Evolutionary conservation across 2,888 invertebrate species (phyloP), one percentile per base, ranked within the genome.

Genomic region (Gerris lacustris): DNA sequence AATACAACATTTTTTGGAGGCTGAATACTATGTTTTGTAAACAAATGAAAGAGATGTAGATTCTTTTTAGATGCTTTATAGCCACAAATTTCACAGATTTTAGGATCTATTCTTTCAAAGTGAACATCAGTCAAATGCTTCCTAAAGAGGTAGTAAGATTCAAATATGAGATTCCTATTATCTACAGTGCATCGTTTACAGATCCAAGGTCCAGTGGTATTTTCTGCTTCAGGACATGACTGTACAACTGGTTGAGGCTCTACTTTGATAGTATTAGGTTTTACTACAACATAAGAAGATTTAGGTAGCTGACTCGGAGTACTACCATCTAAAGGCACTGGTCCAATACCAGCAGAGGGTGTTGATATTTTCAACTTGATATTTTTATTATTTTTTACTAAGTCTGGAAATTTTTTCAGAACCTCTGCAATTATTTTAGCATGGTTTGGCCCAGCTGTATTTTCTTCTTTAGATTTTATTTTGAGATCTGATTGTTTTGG

Each of bases 1-100:
- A 92, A 93, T 71, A 83, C 83, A 79, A 87, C 87, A 69, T 85
- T 84, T 67, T 86, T 81, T 2, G 91, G 88, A 6, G 90, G 88
- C 67, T 83, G 82, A 55, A 92, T 84, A 72, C 88, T 87, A 81
- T 94, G 94, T 77, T 91, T 91, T 0, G 88, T 86, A 76, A 88
- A 89, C 79, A 91, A 81, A 79, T 94, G 94, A 79, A 91, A 90
- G 77, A 90, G 82, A 72, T 92, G 82, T 74, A 89, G 85, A 76
- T 89, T 89, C 74, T 89, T 84, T 77, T 88, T 90, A 2, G 82
- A 82, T 43, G 91, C 88, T 77, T 87, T 87, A 78, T 89, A 87
- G 0, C 93, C 94, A 81, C 94, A 94, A 76, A 91, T 88, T 79
- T 93, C 92, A 80, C 94, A 94, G 55, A 92, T 86, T 63, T 87